Conservation (phyloP, 2,888 invertebrate genomes). For the Theristus sp. region DNA sequence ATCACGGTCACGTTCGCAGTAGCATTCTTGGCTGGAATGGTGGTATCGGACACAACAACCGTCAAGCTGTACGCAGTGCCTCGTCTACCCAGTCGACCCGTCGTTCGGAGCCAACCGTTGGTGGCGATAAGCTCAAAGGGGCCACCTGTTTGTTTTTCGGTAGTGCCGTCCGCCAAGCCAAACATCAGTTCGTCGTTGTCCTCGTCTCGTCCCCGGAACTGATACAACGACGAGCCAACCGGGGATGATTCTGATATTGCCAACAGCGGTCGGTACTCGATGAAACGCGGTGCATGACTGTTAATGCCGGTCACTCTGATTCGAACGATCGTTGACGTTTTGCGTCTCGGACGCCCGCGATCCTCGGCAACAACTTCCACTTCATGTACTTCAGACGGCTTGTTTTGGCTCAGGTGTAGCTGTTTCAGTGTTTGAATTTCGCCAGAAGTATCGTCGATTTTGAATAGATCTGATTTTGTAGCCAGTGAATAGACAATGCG, state of each 20-base stretch:
- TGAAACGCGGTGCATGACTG: neutral
- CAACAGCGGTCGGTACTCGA: neutral
- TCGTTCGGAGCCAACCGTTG: neutral
- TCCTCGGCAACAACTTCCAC: neutral
- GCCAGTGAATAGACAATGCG: constrained; percentile 69
- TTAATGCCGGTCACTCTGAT: neutral
- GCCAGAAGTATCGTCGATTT: constrained; percentile 79
- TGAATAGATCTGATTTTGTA: constrained; percentile 72
- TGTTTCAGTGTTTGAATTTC: neutral
- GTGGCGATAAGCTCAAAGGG: neutral
- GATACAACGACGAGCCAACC: constrained; percentile 38
- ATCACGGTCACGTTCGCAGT: neutral
- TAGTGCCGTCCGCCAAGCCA: neutral
- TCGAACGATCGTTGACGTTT: neutral
- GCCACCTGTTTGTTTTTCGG: no score
- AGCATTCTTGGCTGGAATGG: neutral
- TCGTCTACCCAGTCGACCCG: neutral
- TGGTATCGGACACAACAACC: neutral
- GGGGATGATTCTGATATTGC: constrained; percentile 14
- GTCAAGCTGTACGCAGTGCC: neutral
- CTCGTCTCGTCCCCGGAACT: constrained; percentile 44
- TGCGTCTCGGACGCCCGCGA: neutral
- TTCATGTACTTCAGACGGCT: neutral
- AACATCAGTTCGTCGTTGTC: constrained; percentile 34
- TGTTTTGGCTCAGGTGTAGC: neutral